Evolutionary conservation across 2,113 vertebrate genomes (phyloP), one percentile per base, ranked within the genome.

Genomic region (Oriolus oriolus): DNA sequence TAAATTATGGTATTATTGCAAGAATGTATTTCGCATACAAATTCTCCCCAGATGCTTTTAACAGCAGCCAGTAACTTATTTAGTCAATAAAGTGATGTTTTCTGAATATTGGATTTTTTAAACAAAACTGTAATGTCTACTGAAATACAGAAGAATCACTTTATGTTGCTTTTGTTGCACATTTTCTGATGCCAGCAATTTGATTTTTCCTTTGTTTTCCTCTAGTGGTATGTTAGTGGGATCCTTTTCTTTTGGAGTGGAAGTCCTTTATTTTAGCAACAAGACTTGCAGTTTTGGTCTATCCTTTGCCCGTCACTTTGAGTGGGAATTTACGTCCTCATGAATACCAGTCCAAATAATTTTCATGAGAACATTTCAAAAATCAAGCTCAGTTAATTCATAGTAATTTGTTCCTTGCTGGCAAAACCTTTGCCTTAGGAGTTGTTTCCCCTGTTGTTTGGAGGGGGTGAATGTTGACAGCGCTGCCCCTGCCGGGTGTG

Each of bases 141-240:
- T 88, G 63, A 88, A 94, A 86, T 80, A 74, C 42, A 81, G 64
- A 89, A 74, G 49, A 76, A 91, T 80, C n/a, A 11, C 56, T 93
- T 69, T 54, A 74, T 79, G 66, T 86, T 70, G 39, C 64, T 90
- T 80, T 68, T 91, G 65, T 78, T 68, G 90, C 85, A 66, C 42
- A 16, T 45, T 86, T 88, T 94, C 60, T 30, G 4, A 85, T 90
- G 76, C 54, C 16, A 21, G 60, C 79, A 81, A 24, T 94, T 91
- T 87, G 68, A 82, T 89, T 87, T 90, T 91, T 73, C 44, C 28
- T 92, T 90, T 93, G 68, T 92, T 96, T 95, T 91, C 42, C 81
- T 93, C 68, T 49, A 31, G 71, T 86, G 79, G 22, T 44, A 37
- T 59, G 50, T 57, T 90, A 93, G 83, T 66, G 52, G 50, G 30